Evolutionary conservation across 2,888 invertebrate species (phyloP), one percentile per base, ranked within the genome.

Genomic region (Conistra vaccinii): DNA sequence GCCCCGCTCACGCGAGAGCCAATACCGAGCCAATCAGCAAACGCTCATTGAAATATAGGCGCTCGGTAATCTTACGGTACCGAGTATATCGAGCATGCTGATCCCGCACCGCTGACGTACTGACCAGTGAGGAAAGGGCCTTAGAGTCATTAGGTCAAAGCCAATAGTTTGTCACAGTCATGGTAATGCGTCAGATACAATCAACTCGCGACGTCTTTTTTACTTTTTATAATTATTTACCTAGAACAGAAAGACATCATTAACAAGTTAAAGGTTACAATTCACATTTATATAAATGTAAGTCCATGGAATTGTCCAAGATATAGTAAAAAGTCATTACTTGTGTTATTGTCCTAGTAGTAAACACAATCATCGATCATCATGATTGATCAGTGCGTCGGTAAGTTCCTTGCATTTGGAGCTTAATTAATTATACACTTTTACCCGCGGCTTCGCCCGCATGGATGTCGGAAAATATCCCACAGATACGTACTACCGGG

Each of bases 151-250:
- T 14, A 39, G 29, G n/a, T 9, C n/a, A 69, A n/a, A 20, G 42
- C 14, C 42, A 53, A 17, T 12, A 12, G 17, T 42, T 45, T n/a
- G 23, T 58, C 48, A 58, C 35, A 48, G 35, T 72, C 72, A 58
- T 39, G 12, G 39, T 0, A 20, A 58, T 58, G 58, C n/a, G 29
- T n/a, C 48, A 48, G 48, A 48, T n/a, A 20, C 14, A 72, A 73
- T 72, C 20, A 60, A 5, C 35, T 51, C 14, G 48, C 35, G 39
- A 72, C 26, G 9, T 58, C 9, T 5, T 72, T 35, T n/a, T n/a
- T 72, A 55, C 14, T 29, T 26, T 69, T 58, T 29, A 72, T 72
- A 29, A 71, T 58, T 29, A 71, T 71, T 71, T 72, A 26, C 35
- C 17, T 58, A 58, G 72, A 71, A 58, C 32, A 17, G 12, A 58